Evolutionary conservation across 2,797 vertebrate genomes (phyloP), one percentile per base, ranked within the genome.

Genomic region (Micromesistius poutassou): DNA sequence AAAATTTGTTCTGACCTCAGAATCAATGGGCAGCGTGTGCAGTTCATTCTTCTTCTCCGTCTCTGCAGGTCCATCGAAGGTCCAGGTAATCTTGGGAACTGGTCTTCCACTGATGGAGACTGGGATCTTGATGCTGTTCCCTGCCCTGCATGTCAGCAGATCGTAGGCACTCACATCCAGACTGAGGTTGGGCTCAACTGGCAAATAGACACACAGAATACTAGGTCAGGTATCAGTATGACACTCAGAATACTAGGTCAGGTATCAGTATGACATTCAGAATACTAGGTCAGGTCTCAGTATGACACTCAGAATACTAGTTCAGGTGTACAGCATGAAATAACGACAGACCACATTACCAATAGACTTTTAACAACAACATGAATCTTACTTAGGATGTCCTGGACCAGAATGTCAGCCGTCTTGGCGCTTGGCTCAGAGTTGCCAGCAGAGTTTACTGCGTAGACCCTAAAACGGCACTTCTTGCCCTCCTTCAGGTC

Each of bases 401-500:
- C 98, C 79, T 97, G 94, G 72, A 97, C 90, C 80, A 94, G 87
- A 86, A 97, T 94, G 83, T 99, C 98, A 16, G 89, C 91, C 1
- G 96, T 97, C 81, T 91, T 93, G 70, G 94, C 94, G 84, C 96
- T 96, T 36, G 98, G 98, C 76, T 99, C 98, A 1, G 98, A 99
- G 89, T 96, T 96, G 12, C 98, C 98, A 12, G 95, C 96, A 30
- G 94, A 94, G 68, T 99, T 99, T 78, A 99, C 96, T 2, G 98
- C 98, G 81, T 96, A 97, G 75, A 99, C 93, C 86, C 95, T 95
- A 86, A 99, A 99, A 87, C 94, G 94, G 89, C 96, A 98, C 88
- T 98, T 99, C 83, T 94, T 96, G 81, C 97, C 96, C 82, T 98
- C 96, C 89, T 96, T 96, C 82, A 99, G 93, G 81, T 96, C 94